A percentile compares a stretch with the other conserved stretches of the same genome.
These are phyloP conservation scores for Palythoa grandiflora DNA, from an alignment of 92 coral and sea anemone species.

Conservation along the genomic window DNA sequence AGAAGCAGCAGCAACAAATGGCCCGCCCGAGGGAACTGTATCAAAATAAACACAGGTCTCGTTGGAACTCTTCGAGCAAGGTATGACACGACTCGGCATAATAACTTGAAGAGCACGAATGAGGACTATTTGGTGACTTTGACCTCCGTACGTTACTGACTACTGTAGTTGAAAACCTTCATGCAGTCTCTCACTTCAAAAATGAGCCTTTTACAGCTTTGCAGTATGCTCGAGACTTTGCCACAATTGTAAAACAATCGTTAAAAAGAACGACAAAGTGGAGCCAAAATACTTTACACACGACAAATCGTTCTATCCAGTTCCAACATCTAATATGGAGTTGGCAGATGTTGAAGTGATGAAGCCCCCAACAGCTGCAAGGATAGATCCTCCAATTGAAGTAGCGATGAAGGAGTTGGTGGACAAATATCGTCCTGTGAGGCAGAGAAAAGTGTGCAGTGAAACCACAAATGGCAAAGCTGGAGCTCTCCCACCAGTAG, in stretches of 20 bases:
- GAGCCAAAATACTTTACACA: background rate
- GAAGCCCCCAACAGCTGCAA: slow-evolving; percentile 40
- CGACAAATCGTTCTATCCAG: background rate
- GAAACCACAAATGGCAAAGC: background rate
- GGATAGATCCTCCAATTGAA: slow-evolving; percentile 47
- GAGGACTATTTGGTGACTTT: too few relatives aligned
- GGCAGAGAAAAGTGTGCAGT: background rate
- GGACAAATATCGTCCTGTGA: slow-evolving; percentile 20
- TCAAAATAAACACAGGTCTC: background rate
- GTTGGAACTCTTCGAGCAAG: background rate
- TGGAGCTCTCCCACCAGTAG: slow-evolving; percentile 29
- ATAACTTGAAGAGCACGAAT: background rate
- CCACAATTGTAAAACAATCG: background rate
- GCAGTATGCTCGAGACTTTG: background rate
- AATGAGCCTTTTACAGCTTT: background rate
- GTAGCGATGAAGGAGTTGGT: slow-evolving; percentile 43
- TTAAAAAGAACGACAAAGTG: background rate
- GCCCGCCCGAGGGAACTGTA: background rate
- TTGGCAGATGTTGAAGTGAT: slow-evolving; percentile 35
- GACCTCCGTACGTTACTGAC: background rate
- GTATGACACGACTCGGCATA: background rate
- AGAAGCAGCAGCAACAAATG: background rate
- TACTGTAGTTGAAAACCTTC: background rate
- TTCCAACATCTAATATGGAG: background rate
- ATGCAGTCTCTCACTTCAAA: background rate